Evolutionary conservation across 2,888 invertebrate genomes (phyloP).

Genomic region (Caenorhabditis panamensis): DNA sequence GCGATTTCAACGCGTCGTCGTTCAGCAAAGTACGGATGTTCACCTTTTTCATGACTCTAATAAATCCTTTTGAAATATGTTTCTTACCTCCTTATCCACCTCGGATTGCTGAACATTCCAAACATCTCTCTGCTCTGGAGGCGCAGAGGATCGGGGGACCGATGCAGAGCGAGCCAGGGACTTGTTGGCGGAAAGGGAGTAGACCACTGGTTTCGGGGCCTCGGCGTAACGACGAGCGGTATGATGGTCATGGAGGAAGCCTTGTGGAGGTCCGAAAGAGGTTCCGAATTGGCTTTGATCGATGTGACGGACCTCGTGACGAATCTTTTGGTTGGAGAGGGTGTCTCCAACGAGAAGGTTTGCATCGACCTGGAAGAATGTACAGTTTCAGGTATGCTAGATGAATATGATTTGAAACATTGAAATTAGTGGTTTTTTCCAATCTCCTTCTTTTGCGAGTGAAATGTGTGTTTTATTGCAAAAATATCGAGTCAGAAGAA

Average conservation of each 20-base stretch:
- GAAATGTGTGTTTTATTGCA: too few relatives aligned
- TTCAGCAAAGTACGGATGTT: constrained; percentile 74
- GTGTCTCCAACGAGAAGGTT: constrained; percentile 75
- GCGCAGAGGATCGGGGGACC: constrained; percentile 62
- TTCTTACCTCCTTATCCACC: constrained; percentile 68
- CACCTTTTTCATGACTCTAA: constrained; percentile 59
- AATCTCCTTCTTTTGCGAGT: too few relatives aligned
- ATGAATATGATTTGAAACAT: too few relatives aligned
- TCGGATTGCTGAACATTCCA: constrained; percentile 65
- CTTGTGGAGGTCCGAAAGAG: constrained; percentile 74
- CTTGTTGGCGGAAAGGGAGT: constrained; percentile 63
- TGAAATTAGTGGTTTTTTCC: too few relatives aligned
- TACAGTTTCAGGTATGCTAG: neutral
- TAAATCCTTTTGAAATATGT: neutral
- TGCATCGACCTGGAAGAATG: constrained; percentile 61
- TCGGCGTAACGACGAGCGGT: constrained; percentile 49
- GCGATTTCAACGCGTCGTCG: constrained; percentile 72
- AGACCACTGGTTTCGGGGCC: constrained; percentile 65
- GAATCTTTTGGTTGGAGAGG: constrained; percentile 77
- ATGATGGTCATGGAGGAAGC: constrained; percentile 76
- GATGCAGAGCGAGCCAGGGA: constrained; percentile 52
- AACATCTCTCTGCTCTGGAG: constrained; percentile 68
- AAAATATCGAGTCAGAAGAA: too few relatives aligned
- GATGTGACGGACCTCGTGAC: constrained; percentile 65
- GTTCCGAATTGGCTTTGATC: constrained; percentile 75